A percentile compares a stretch with the other conserved stretches of the same genome.
These are phyloP conservation scores for Vesta saturnalis DNA, from an alignment of 2,888 invertebrate genomes.

Conservation along the genomic window DNA sequence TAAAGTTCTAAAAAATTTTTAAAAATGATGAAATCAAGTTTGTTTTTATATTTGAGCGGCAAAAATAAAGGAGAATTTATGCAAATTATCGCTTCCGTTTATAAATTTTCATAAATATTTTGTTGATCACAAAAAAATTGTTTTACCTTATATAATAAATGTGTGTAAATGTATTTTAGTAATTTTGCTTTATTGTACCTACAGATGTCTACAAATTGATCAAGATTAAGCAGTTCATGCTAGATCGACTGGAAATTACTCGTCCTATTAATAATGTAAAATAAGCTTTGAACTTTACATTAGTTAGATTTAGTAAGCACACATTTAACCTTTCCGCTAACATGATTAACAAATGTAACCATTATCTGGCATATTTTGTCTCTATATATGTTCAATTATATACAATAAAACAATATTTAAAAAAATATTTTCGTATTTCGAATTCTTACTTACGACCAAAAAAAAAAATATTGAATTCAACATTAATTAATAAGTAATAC, in stretches of 20 bases:
- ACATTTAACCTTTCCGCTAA: not conserved
- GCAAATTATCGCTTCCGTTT: too few species aligned
- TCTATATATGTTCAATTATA: too few species aligned
- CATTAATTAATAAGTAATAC: too few species aligned
- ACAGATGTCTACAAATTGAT: not conserved
- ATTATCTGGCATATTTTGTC: too few species aligned
- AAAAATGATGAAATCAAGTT: not conserved
- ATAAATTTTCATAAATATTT: not conserved
- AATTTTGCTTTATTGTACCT: not conserved
- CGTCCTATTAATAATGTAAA: not conserved
- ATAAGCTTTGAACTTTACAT: constrained; percentile 1
- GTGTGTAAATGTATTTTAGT: not conserved
- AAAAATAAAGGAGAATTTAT: not conserved
- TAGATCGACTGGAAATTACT: constrained; percentile 1
- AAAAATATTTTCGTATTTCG: too few species aligned
- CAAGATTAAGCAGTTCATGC: not conserved
- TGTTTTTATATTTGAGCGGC: not conserved
- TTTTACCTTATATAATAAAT: not conserved
- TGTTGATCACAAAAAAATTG: not conserved
- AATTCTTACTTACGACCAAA: too few species aligned
- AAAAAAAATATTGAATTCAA: too few species aligned
- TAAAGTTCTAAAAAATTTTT: not conserved
- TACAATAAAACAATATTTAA: too few species aligned
- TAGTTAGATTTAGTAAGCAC: not conserved
- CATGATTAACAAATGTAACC: not conserved